phyloP scores from a whole-genome alignment of 2,113 vertebrate genomes.

The Bolborhynchus lineola region DNA sequence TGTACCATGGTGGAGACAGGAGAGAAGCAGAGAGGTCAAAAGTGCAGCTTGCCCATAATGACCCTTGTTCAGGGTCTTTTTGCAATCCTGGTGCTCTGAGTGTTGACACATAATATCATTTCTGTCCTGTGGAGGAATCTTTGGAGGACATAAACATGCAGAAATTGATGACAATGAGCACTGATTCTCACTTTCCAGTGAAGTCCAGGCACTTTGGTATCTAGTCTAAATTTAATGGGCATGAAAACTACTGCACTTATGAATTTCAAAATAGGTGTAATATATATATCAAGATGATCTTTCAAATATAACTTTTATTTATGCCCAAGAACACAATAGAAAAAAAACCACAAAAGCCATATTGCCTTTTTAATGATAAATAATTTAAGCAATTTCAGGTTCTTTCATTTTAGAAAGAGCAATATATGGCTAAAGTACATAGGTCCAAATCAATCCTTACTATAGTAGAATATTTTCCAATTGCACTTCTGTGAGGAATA shows the following conservation, averaged over 20 bases:
- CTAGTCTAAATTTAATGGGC: neutral
- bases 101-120: neutral
- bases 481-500: neutral
- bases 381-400: neutral
- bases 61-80: neutral
- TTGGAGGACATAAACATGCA: neutral
- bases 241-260: neutral
- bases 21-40: neutral
- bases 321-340: neutral
- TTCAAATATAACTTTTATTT: neutral
- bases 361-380: neutral
- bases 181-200: neutral
- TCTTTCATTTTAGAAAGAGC: neutral
- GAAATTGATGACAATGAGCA: neutral
- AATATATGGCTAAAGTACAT: neutral
- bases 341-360: neutral
- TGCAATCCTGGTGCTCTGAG: neutral
- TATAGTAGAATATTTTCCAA: neutral
- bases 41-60: neutral
- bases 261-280: neutral
- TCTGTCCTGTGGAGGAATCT: neutral
- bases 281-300: neutral
- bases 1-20: no score
- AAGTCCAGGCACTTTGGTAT: neutral
- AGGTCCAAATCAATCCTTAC: neutral